Conservation (phyloP, 2,888 invertebrate species). For the Watsonalla binaria region DNA sequence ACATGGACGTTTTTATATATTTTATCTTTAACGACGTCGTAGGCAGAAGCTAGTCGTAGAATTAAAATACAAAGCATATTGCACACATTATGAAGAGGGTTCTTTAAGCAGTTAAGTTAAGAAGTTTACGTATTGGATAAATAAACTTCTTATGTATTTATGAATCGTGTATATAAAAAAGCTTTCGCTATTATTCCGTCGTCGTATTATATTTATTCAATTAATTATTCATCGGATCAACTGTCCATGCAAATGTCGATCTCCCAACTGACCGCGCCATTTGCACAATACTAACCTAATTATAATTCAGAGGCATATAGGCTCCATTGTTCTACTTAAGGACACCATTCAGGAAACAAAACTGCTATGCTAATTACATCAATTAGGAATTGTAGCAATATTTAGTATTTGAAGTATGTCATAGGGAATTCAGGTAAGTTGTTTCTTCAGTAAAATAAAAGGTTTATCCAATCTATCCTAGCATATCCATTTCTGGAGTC, state of each 20-base stretch:
- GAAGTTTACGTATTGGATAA: too few relatives aligned
- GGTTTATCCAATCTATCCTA: too few relatives aligned
- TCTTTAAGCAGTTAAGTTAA: too few relatives aligned
- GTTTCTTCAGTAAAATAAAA: too few relatives aligned
- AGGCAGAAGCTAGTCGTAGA: too few relatives aligned
- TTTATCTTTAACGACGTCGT: too few relatives aligned
- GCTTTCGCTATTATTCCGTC: not conserved
- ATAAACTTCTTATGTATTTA: too few relatives aligned
- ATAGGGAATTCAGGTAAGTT: not conserved
- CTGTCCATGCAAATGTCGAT: slow-evolving; percentile 28
- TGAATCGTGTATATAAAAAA: too few relatives aligned
- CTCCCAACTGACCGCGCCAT: slow-evolving; percentile 33
- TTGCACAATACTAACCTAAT: slow-evolving; percentile 58
- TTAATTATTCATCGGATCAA: slow-evolving; percentile 26
- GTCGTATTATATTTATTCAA: slow-evolving; percentile 17
- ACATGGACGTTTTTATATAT: too few relatives aligned
- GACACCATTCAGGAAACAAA: slow-evolving; percentile 28
- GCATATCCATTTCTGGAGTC: too few relatives aligned
- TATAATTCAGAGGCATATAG: slow-evolving; percentile 50
- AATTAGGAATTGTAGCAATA: slow-evolving; percentile 12
- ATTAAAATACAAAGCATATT: too few relatives aligned
- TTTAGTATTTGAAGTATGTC: not conserved
- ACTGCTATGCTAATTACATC: slow-evolving; percentile 4
- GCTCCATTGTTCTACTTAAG: slow-evolving; percentile 59
- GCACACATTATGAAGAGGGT: too few relatives aligned